Evolutionary conservation across 2,888 invertebrate species (phyloP), one percentile per base, ranked within the genome.

Genomic region (Oligia strigilis): DNA sequence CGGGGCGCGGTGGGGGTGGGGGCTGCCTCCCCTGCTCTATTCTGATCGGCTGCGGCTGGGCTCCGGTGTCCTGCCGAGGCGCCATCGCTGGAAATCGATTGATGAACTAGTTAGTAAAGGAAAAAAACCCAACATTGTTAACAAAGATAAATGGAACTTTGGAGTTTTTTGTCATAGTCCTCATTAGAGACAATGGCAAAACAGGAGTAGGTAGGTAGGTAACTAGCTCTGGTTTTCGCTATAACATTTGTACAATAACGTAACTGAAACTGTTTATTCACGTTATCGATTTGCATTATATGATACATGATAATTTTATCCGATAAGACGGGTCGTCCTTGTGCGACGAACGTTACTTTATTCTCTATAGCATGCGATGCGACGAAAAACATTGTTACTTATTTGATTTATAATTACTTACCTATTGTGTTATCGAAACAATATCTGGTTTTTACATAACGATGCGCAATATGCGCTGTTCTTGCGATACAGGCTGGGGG

Each of bases 1-100:
- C 96, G 1, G 96, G 96, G 2, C 93, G 89, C 1, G 96, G 96
- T 0, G 96, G 95, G 0, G 96, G 95, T 29, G 95, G 95, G 49
- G 95, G 94, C 9, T 93, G 91, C 82, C 93, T 90, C 72, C 88
- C 89, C 66, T 92, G 92, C 79, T 93, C 94, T 76, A 93, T 91
- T 75, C 91, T 93, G 83, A 94, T 90, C 73, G 92, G 91, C 83
- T 93, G 94, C 62, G 95, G 93, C 86, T 93, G 94, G 70, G 93
- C 87, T 78, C 94, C 93, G 82, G 94, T 84, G 88, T 96, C 95
- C 90, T 96, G 94, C 78, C 96, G 96, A 87, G 97, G 97, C 87
- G 97, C 92, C 97, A 97, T 97, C 67, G 81, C 95, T 94, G 93
- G 66, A 89, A 89, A 89, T 88, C 85, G 82, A 88, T 87, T 83